Evolutionary conservation across 2,797 vertebrate genomes (phyloP), one percentile per base, ranked within the genome.

Genomic region (Myotis pilosus): DNA sequence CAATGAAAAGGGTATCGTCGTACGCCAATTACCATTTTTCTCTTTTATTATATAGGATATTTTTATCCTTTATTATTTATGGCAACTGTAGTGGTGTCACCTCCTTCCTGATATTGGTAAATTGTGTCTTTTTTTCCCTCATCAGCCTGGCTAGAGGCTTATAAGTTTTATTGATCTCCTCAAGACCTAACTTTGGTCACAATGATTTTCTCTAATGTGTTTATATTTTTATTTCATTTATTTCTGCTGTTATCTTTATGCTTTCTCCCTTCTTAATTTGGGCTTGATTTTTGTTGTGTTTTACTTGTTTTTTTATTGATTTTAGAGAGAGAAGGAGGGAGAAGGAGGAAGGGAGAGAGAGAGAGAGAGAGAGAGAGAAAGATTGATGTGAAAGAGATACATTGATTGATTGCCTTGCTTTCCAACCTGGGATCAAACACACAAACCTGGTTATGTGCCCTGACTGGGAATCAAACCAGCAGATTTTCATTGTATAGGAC

Each of bases 201-300:
- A 81, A 20, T 95, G 53, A 90, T 83, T 87, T 96, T 89, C 10
- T 85, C 60, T 93, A 69, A 74, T 88, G 64, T 68, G 23, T 64
- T 69, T 33, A 44, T 72, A 28, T 60, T 94, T 94, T 90, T 64
- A 89, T 91, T 92, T 80, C 23, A 76, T 53, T 89, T 66, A 89
- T 60, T 96, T 87, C 28, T 80, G 19, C 75, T 30, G 36, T 88
- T 93, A 68, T 15, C 12, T 28, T 93, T 84, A 71, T 72, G 76
- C 53, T 71, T 80, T 66, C 44, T 87, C 82, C n/a, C 25, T 81
- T 76, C 30, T 47, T 90, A n/a, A 44, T 87, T 93, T 93, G 68
- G 57, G 22, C 66, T 96, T 88, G 84, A 91, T 88, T 64, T 69
- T 2, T 8, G 16, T 68, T 68, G 16, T 68, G 33, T 66, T n/a